Evolutionary conservation across 2,888 invertebrate genomes (phyloP), one percentile per base, ranked within the genome.

Genomic region (Sminthurides aquaticus): DNA sequence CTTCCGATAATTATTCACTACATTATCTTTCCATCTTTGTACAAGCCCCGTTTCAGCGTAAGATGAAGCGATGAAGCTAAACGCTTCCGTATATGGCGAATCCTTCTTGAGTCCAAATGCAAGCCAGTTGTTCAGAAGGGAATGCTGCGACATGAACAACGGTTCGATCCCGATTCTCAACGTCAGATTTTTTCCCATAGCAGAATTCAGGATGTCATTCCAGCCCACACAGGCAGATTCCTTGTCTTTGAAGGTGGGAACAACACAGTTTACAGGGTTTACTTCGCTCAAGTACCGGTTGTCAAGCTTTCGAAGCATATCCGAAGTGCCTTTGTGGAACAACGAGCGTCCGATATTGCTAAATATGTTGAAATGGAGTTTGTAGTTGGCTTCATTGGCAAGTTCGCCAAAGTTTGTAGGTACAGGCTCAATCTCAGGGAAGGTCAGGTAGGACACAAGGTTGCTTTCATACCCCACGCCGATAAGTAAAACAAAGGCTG

Each of bases 401-500:
- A 65, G 26, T 26, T 65, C 61, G 15, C 11, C 3, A 28, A 61
- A 65, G 27, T 60, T 61, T 24, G n/a, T 57, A 2, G 65, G 65
- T 18, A 60, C 56, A 1, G 2, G 1, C 27, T 27, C 57, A 1
- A 27, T 28, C 25, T 57, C 61, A 15, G 65, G 65, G 49, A 65
- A 57, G 18, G 65, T 56, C n/a, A 65, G 43, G 49, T 60, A 65
- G 28, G 65, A 65, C 15, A 60, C 60, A n/a, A 65, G 28, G 49
- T 65, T 65, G 27, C 49, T 27, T 56, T 65, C 60, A 52, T 65
- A 65, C 22, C 65, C 65, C 8, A 57, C 60, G 1, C 61, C 65
- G 34, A 61, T 61, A 0, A 65, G n/a, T 2, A 65, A 49, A 20
- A 61, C 48, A 27, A 57, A 61, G 8, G 52, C 22, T 57, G 60